A percentile compares a stretch with the other conserved stretches of the same genome.
Conservation (phyloP, 2,797 vertebrate species). For the Enteromius viviparus region DNA sequence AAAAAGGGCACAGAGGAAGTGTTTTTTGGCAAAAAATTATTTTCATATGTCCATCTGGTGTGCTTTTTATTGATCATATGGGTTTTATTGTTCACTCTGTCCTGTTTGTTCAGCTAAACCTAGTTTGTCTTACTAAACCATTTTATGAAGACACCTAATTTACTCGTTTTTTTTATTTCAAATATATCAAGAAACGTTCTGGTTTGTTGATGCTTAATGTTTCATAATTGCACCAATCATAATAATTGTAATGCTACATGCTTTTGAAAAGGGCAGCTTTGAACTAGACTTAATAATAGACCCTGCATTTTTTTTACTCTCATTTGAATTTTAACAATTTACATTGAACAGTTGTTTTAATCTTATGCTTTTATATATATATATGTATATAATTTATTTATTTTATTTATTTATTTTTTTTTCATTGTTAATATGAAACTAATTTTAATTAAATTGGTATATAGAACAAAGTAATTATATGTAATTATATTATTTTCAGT, state of each 20-base stretch:
- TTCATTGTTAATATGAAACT: too few relatives aligned
- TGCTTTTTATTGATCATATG: slow-evolving; percentile 59
- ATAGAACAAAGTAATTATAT: neutral
- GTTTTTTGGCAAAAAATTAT: slow-evolving; percentile 38
- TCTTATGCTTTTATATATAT: slow-evolving; percentile 27
- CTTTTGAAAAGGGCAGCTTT: slow-evolving; percentile 29
- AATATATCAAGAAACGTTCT: slow-evolving; percentile 17
- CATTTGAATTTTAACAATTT: slow-evolving; percentile 8
- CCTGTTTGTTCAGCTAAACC: neutral
- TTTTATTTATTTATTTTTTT: neutral
- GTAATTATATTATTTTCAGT: neutral
- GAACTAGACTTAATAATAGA: slow-evolving; percentile 23
- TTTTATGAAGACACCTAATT: slow-evolving; percentile 4
- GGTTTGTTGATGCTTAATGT: slow-evolving; percentile 31
- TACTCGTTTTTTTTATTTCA: neutral
- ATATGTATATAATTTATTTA: too few relatives aligned
- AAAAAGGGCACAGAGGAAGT: neutral
- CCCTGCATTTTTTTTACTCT: neutral
- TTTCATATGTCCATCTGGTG: slow-evolving; percentile 41
- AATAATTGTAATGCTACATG: neutral
- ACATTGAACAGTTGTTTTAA: slow-evolving; percentile 23
- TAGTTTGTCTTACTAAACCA: too few relatives aligned
- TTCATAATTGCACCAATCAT: slow-evolving; percentile 24
- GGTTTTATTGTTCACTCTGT: slow-evolving; percentile 3
- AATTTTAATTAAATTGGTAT: neutral